Base-by-base conservation (phyloP, 1,140 invertebrate species). In the Bombus breviceps region DNA sequence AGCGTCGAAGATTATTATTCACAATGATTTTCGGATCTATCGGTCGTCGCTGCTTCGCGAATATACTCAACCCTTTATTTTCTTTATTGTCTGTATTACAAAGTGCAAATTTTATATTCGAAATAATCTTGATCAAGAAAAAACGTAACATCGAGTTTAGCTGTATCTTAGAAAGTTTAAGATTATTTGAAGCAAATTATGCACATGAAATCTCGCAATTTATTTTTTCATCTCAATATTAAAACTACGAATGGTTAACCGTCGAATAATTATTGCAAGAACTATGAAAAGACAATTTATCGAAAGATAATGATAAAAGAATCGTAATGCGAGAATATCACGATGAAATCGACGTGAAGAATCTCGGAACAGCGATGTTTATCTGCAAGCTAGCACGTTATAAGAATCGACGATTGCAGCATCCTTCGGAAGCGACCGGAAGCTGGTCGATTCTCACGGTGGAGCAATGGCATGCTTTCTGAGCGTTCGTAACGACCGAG, bases 381-480 rank as follows among this genome's bases (percentile, higher is more conserved):
- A 8, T 47, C 47, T n/a, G 5, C 13, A 1, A 79, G n/a, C 69
- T 47, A 87, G 2, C 81, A 84, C 12, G 62, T 79, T 15, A 75
- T 22, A 37, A 41, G 57, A 37, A 66, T 87, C 64, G 73, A 81
- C 15, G 57, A 77, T 73, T 59, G 64, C 1, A 39, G n/a, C 18
- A 53, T 72, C n/a, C 62, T n/a, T 13, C 62, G 28, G 15, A 66
- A 77, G 6, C 75, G 43, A 28, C 25, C 57, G 15, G 43, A 37
- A 15, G 57, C 22, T n/a, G 53, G 25, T 32, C 68, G 57, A 39
- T 39, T 59, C 39, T 86, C 75, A 32, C 4, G 15, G 0, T 69
- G n/a, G 32, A 90, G 76, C 37, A 90, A 73, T 12, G 89, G 89
- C 69, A 88, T 59, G 4, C 79, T 90, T 32, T 90, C 89, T 28